Percentiles rank a stretch among this genome's conserved stretches.
These are phyloP conservation scores for Oxyscelio sp. DNA, from an alignment of 2,888 invertebrate genomes.

Conservation along the genomic window DNA sequence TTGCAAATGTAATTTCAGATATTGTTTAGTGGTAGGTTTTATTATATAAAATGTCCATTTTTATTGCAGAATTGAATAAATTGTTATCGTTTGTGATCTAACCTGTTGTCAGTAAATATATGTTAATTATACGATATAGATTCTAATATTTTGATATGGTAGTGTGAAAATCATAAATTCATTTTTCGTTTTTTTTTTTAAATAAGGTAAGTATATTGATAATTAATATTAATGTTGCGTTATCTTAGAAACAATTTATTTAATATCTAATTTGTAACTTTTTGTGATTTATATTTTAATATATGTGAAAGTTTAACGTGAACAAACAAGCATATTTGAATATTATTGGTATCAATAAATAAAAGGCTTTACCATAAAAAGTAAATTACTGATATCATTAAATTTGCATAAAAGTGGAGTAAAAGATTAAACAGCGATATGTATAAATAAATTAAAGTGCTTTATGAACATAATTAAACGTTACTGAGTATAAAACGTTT, in stretches of 20 bases:
- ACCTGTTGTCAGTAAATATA: background rate
- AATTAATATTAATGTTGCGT: background rate
- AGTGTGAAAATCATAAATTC: background rate
- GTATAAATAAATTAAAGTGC: background rate
- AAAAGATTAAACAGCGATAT: conserved; percentile 5
- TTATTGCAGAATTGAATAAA: background rate
- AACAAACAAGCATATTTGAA: background rate
- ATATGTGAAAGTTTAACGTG: background rate
- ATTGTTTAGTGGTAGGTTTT: background rate
- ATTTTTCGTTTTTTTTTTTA: background rate
- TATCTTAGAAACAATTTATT: background rate
- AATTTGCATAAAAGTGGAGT: conserved; percentile 1
- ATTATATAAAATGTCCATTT: background rate
- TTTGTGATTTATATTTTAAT: background rate
- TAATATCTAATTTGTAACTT: background rate
- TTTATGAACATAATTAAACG: background rate
- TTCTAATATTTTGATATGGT: background rate
- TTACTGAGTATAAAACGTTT: no score
- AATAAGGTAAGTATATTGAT: background rate
- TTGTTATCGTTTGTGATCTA: background rate
- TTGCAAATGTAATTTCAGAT: background rate
- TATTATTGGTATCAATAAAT: no score
- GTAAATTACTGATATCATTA: no score
- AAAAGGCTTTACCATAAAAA: no score
- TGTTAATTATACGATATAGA: background rate